A percentile compares a stretch with the other conserved stretches of the same genome.
These are phyloP conservation scores for Sebastolobus alascanus DNA, from an alignment of 2,797 vertebrate species.

Conservation along the genomic window DNA sequence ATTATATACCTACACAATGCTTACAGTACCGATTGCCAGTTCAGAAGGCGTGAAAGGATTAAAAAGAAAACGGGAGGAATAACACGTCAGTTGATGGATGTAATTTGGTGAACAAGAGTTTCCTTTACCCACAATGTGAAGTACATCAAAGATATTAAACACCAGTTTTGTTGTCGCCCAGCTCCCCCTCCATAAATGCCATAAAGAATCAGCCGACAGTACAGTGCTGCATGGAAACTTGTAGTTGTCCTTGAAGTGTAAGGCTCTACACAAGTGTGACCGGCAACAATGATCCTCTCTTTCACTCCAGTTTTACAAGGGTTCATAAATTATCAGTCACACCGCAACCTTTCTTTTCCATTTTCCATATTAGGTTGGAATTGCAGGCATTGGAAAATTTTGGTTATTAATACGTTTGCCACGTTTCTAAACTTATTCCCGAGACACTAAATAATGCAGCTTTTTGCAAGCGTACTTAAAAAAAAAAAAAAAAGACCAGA, in stretches of 20 bases:
- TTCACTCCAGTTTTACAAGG: slow-evolving; percentile 59
- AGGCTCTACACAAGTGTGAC: slow-evolving; percentile 38
- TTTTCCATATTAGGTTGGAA: slow-evolving; percentile 67
- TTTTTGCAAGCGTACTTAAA: slow-evolving; percentile 5
- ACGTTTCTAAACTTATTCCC: slow-evolving; percentile 54
- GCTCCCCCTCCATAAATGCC: slow-evolving; percentile 6
- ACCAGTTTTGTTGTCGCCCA: slow-evolving; percentile 22
- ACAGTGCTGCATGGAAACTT: slow-evolving; percentile 58
- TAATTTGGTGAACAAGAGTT: slow-evolving; percentile 32
- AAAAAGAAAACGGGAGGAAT: slow-evolving; percentile 20
- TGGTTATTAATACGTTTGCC: slow-evolving; percentile 60
- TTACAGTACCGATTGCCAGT: slow-evolving; percentile 1
- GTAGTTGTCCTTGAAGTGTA: slow-evolving; percentile 20
- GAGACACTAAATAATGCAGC: slow-evolving; percentile 22
- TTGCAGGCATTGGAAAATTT: slow-evolving; percentile 46
- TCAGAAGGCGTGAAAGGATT: slow-evolving; percentile 24
- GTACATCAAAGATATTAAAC: slow-evolving; percentile 50
- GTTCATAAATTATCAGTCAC: slow-evolving; percentile 63
- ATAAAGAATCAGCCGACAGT: slow-evolving; percentile 9
- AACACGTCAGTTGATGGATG: slow-evolving; percentile 15
- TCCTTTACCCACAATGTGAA: slow-evolving; percentile 18
- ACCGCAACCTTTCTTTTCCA: slow-evolving; percentile 46
- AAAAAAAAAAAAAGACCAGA: not conserved
- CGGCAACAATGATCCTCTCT: slow-evolving; percentile 54
- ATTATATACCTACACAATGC: slow-evolving; percentile 4